phyloP scores from a whole-genome alignment of 2,113 vertebrate species.

The Pitta sordida region DNA sequence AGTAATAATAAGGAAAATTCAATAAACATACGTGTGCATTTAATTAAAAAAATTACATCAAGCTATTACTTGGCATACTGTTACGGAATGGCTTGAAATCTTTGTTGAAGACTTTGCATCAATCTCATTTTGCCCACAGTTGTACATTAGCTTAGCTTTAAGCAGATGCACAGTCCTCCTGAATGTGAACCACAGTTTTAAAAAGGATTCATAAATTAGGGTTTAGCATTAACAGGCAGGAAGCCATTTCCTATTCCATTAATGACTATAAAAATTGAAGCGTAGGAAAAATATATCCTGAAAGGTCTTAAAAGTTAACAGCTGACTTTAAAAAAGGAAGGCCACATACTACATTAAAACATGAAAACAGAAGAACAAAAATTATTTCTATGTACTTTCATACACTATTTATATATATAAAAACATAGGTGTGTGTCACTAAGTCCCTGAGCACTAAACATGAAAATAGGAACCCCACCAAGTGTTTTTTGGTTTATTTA shows the following conservation, averaged over 20 bases:
- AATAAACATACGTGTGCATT: background rate
- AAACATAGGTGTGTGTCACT: background rate
- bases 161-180: background rate
- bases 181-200: background rate
- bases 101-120: background rate
- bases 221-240: background rate
- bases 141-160: background rate
- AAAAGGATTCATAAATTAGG: slow-evolving; percentile 17
- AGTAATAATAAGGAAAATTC: background rate
- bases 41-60: background rate
- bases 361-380: background rate
- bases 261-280: slow-evolving; percentile 7
- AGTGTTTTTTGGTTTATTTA: background rate
- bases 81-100: background rate
- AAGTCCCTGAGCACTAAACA: background rate
- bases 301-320: background rate
- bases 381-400: background rate
- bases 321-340: background rate
- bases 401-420: background rate
- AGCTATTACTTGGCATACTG: background rate
- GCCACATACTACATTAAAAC: background rate
- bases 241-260: slow-evolving; percentile 17
- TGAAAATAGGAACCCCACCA: background rate
- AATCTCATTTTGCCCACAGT: background rate
- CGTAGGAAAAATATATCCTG: background rate